Conservation (phyloP, 2,113 vertebrate genomes). For the Seriola aureovittata region DNA sequence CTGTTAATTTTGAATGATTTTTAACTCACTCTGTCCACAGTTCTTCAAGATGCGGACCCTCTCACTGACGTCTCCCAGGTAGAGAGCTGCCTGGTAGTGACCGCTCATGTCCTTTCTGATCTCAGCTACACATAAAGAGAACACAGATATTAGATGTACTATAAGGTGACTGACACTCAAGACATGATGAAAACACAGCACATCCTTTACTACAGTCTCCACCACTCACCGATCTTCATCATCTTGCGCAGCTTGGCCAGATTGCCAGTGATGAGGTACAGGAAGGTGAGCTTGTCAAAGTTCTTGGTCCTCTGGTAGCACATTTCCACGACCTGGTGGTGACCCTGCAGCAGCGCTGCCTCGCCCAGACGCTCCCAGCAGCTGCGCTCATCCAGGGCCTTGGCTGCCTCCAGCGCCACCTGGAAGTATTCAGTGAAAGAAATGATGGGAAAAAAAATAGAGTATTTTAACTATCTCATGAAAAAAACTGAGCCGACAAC, state of each 20-base stretch:
- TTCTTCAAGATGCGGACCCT: constrained; percentile 95
- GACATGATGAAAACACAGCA: not conserved
- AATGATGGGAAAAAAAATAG: not conserved
- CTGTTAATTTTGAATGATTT: not conserved
- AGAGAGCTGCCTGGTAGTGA: constrained; percentile 97
- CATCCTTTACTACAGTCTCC: not conserved
- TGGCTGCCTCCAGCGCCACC: constrained; percentile 95
- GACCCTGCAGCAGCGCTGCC: constrained; percentile 94
- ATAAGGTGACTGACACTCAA: constrained; percentile 27
- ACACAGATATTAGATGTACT: not conserved
- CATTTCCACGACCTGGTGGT: constrained; percentile 99
- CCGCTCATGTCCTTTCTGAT: constrained; percentile 99
- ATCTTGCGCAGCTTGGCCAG: constrained; percentile 97
- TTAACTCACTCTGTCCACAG: constrained; percentile 95
- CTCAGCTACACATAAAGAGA: constrained; percentile 86
- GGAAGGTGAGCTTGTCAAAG: constrained; percentile 97
- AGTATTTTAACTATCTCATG: not conserved
- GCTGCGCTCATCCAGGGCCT: constrained; percentile 94
- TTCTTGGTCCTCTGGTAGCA: constrained; percentile 99
- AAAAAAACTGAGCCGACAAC: not conserved
- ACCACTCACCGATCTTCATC: constrained; percentile 95
- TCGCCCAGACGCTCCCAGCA: constrained; percentile 98
- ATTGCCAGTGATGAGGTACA: constrained; percentile 98
- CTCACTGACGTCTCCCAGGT: constrained; percentile 95
- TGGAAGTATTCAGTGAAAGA: constrained; percentile 52